Percentiles rank a stretch among this genome's conserved stretches.
phyloP scores from a whole-genome alignment of 2,888 invertebrate genomes.

The Biston stratarius region DNA sequence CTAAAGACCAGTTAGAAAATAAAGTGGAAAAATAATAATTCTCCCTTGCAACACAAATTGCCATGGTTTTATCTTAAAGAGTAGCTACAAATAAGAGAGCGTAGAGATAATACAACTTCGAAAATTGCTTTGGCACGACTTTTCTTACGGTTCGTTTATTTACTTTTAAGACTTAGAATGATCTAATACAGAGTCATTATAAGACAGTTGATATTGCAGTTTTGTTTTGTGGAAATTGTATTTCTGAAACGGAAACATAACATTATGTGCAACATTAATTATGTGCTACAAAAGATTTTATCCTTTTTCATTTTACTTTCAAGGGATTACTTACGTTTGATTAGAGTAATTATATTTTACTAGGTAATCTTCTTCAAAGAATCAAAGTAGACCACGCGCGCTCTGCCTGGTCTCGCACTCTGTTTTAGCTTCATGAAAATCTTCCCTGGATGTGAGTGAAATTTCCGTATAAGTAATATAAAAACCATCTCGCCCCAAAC shows the following conservation, averaged over 20 bases:
- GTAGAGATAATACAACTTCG: constrained; percentile 27
- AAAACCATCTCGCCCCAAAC: too few species aligned
- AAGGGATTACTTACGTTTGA: too few species aligned
- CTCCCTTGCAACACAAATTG: constrained; percentile 22
- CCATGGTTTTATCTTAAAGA: constrained; percentile 26
- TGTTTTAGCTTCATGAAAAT: too few species aligned
- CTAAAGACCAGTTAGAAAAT: not conserved
- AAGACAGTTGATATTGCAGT: constrained; percentile 3
- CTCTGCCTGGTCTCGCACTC: too few species aligned
- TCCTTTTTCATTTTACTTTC: too few species aligned
- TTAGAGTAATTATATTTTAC: too few species aligned
- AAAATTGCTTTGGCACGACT: constrained; percentile 30
- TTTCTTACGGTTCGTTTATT: constrained; percentile 26
- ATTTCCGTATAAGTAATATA: too few species aligned
- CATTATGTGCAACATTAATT: not conserved
- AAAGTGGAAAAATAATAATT: constrained; percentile 17
- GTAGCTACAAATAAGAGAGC: constrained; percentile 26
- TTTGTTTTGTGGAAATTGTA: constrained; percentile 3
- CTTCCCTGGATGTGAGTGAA: too few species aligned
- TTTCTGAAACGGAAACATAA: not conserved
- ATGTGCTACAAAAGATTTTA: too few species aligned
- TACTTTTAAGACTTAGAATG: constrained; percentile 10
- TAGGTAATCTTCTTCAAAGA: too few species aligned
- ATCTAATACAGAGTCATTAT: constrained; percentile 20
- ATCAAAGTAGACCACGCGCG: too few species aligned